Conservation (phyloP, 2,113 vertebrate species). For the Lycaon pictus region DNA sequence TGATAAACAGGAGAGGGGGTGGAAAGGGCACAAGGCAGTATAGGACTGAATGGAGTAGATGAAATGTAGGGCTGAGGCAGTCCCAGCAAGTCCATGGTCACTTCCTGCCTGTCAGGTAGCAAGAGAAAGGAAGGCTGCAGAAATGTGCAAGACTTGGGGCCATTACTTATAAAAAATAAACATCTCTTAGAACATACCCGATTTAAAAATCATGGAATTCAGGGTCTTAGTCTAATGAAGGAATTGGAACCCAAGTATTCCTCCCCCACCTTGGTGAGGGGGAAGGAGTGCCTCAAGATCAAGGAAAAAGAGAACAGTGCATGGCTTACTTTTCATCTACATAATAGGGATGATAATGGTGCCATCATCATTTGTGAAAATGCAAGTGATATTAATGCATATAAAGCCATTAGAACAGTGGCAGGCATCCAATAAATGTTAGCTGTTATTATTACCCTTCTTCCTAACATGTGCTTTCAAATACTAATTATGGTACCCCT, state of each 20-base stretch:
- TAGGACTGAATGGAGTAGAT: neutral
- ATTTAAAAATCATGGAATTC: neutral
- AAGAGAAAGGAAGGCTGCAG: neutral
- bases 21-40: neutral
- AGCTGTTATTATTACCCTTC: neutral
- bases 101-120: neutral
- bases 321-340: neutral
- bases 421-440: neutral
- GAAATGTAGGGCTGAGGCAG: neutral
- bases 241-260: neutral
- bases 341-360: neutral
- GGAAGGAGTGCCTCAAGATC: neutral
- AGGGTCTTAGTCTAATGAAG: neutral
- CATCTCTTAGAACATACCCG: neutral
- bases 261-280: neutral
- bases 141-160: neutral
- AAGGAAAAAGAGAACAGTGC: neutral
- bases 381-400: neutral
- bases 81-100: neutral
- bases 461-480: slow-evolving; percentile 24
- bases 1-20: neutral
- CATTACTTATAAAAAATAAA: neutral
- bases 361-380: neutral
- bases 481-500: neutral
- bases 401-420: neutral